These are phyloP conservation scores for Etia nguti DNA, from an alignment of 2,113 vertebrate genomes.

Conservation along the genomic window DNA sequence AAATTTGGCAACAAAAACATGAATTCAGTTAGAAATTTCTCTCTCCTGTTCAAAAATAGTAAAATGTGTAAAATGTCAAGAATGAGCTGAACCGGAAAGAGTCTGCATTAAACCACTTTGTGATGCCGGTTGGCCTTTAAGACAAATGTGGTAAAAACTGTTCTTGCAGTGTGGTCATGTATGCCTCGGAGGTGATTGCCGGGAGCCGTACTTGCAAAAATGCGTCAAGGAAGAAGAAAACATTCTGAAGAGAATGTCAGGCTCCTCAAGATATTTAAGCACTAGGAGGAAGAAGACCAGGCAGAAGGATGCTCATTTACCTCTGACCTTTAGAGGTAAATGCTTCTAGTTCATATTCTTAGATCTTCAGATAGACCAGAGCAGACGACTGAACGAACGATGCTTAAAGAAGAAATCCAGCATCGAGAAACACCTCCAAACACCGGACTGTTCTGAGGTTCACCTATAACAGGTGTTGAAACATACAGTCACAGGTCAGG, in stretches of 20 bases:
- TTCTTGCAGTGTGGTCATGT: neutral
- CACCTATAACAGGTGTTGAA: neutral
- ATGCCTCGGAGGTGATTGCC: neutral
- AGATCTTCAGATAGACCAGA: neutral
- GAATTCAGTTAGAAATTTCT: neutral
- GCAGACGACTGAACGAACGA: neutral
- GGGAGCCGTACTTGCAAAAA: neutral
- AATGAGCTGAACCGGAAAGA: accelerated
- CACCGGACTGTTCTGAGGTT: neutral
- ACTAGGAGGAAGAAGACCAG: neutral
- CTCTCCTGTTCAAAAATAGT: accelerated
- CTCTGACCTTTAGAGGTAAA: neutral
- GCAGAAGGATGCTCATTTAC: neutral
- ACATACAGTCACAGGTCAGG: neutral
- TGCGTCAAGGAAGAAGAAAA: neutral
- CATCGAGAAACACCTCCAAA: accelerated
- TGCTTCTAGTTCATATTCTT: neutral
- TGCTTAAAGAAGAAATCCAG: neutral
- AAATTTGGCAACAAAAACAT: accelerated
- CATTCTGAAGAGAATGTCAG: neutral
- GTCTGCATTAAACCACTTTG: neutral
- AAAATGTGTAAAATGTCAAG: accelerated
- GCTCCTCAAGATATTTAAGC: neutral
- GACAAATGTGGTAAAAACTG: neutral
- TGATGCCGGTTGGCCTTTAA: neutral